phyloP scores from a whole-genome alignment of 2,888 invertebrate species.

The Drosophila monieri region DNA sequence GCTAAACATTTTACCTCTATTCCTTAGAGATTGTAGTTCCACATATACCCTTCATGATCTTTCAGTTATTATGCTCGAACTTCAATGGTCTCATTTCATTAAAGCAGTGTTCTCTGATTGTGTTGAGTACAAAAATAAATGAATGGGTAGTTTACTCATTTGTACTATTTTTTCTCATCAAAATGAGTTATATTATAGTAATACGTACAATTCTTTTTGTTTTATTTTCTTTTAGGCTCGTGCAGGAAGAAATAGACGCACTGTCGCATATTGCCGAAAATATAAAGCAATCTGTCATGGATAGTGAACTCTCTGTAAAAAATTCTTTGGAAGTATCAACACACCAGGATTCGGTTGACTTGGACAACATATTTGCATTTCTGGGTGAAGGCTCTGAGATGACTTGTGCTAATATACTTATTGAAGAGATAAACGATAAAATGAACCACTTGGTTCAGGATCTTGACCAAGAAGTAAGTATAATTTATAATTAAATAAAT shows the following conservation, averaged over 20 bases:
- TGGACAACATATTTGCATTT: constrained; percentile 96
- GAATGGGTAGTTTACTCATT: too few species aligned
- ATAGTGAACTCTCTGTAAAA: constrained; percentile 7
- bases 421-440: constrained; percentile 93
- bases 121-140: too few species aligned
- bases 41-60: too few species aligned
- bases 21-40: too few species aligned
- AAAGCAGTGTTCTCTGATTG: too few species aligned
- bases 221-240: constrained; percentile 85
- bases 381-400: constrained; percentile 90
- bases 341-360: constrained; percentile 89
- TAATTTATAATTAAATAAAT: neutral
- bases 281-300: constrained; percentile 86
- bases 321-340: constrained; percentile 59
- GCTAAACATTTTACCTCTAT: too few species aligned
- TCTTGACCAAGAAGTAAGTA: constrained; percentile 89
- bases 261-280: constrained; percentile 90
- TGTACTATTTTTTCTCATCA: too few species aligned
- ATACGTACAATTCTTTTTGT: too few species aligned
- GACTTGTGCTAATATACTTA: constrained; percentile 87
- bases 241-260: constrained; percentile 88
- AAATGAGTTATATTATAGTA: too few species aligned
- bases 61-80: too few species aligned
- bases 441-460: constrained; percentile 93
- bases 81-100: too few species aligned